Base-by-base conservation (phyloP, 1,140 invertebrate species). In the Lasioglossum baleicum region DNA sequence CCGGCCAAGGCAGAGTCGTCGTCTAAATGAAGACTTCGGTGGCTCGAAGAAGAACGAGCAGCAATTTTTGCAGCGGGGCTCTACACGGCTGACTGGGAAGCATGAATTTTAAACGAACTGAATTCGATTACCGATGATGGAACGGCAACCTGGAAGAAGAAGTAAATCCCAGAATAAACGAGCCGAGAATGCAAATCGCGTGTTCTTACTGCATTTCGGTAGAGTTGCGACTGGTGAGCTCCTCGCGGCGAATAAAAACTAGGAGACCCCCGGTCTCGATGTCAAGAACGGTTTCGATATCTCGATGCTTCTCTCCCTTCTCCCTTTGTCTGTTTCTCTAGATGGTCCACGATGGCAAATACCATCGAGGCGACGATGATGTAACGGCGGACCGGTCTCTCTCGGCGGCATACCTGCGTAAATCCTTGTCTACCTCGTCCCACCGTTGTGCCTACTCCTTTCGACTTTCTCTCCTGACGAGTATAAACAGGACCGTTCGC, bases 401-500 rank as follows among this genome's bases (percentile, higher is more conserved):
- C 51, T 35, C 35, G 35, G 70, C 71, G 71, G 71, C 72, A 64
- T 65, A 80, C 80, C 67, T 65, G 75, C 82, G 83, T 84, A 81
- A 84, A 81, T 84, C 83, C 48, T 11, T 26, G 80, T 84, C 66
- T 58, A 26, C 61, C 26, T 65, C 26, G 58, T 83, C 69, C 56
- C 63, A 58, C 66, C 22, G 56, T 70, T 70, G 20, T 26, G 65
- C 66, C 79, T 44, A 71, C 65, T 79, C 83, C 77, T 71, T 72
- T 71, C 83, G 60, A 82, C 83, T 85, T 77, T 68, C 61, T 80
- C 69, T 75, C 56, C 68, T 56, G 75, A 75, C 78, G 83, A 81
- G 73, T 84, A 58, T 58, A 85, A 85, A 85, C 75, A 84, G 72
- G 82, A 76, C 72, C 65, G 72, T 84, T 88, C 26, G 85, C 85